phyloP scores from a whole-genome alignment of 2,888 invertebrate species.

The Willowsia nigromaculata region DNA sequence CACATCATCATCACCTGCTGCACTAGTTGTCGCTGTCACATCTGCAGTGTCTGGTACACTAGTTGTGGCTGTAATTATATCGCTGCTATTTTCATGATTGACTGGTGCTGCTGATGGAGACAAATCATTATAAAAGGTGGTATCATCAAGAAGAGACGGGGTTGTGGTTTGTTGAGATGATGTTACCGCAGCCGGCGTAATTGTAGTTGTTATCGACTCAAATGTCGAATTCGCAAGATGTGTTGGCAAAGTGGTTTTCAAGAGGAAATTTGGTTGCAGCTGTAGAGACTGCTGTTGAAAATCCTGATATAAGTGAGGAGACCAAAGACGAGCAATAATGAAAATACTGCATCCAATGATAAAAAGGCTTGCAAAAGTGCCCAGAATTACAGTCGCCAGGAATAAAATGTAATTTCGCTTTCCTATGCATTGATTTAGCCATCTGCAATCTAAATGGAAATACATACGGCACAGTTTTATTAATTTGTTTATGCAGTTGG shows the following conservation, averaged over 20 bases:
- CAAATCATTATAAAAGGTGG: neutral
- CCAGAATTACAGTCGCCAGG: slow-evolving; percentile 89
- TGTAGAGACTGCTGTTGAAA: neutral
- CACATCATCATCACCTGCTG: neutral
- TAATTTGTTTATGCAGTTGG: no score
- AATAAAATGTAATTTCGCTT: slow-evolving; percentile 92
- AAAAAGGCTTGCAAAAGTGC: slow-evolving; percentile 86
- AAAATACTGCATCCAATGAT: slow-evolving; percentile 86
- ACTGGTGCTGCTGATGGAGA: neutral
- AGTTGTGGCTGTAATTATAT: slow-evolving; percentile 12
- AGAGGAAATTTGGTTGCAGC: neutral
- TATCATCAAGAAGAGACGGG: slow-evolving; percentile 5
- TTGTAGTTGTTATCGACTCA: neutral
- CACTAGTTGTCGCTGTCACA: neutral
- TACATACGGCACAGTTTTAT: neutral
- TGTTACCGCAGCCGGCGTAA: neutral
- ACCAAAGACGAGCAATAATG: slow-evolving; percentile 73
- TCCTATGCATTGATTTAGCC: slow-evolving; percentile 99
- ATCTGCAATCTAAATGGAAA: slow-evolving; percentile 88
- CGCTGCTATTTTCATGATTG: slow-evolving; percentile 10
- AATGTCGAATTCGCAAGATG: slow-evolving; percentile 17
- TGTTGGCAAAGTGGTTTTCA: neutral
- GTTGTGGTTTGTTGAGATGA: slow-evolving; percentile 30
- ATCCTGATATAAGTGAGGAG: slow-evolving; percentile 20
- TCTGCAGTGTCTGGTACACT: slow-evolving; percentile 23